Evolutionary conservation across 1,140 invertebrate species (phyloP).

Genomic region (Bombus sylvicola): DNA sequence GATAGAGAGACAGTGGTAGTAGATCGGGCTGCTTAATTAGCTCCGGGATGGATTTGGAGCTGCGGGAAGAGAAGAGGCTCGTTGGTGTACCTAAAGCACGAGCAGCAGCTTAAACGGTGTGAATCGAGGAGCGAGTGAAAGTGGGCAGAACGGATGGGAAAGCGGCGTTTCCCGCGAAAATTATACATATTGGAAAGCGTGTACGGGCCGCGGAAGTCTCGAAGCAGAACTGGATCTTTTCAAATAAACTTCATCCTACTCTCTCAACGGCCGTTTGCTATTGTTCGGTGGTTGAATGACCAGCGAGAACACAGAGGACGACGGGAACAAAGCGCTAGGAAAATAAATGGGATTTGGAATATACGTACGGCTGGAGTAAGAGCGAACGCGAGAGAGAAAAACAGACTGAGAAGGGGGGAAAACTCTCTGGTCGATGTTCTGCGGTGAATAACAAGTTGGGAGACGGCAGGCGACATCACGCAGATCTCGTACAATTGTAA

Average conservation of each 20-base stretch:
- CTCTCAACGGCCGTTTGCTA: conserved; percentile 18
- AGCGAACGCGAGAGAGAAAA: not conserved
- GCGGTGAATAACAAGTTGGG: conserved; percentile 16
- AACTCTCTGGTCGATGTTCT: too few relatives aligned
- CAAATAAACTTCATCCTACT: conserved; percentile 26
- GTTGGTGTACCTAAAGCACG: too few relatives aligned
- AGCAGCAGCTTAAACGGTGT: not conserved
- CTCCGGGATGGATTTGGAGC: conserved; percentile 40
- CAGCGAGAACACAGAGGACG: conserved; percentile 25
- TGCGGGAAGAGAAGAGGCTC: not conserved
- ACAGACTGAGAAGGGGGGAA: not conserved
- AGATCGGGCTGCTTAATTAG: conserved; percentile 58
- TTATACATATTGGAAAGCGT: not conserved
- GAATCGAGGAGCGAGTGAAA: not conserved
- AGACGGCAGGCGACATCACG: not conserved
- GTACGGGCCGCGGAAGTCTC: not conserved
- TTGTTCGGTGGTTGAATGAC: conserved; percentile 41
- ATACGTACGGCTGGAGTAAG: not conserved
- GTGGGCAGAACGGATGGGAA: not conserved
- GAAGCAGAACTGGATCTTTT: conserved; percentile 26
- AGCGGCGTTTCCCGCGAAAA: not conserved
- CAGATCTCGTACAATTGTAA: not conserved
- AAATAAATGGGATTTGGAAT: conserved; percentile 36
- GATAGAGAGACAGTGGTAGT: conserved; percentile 11
- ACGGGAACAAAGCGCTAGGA: conserved; percentile 17